Base-by-base conservation (phyloP, 2,113 vertebrate species). In the Ochotona curzoniae region DNA sequence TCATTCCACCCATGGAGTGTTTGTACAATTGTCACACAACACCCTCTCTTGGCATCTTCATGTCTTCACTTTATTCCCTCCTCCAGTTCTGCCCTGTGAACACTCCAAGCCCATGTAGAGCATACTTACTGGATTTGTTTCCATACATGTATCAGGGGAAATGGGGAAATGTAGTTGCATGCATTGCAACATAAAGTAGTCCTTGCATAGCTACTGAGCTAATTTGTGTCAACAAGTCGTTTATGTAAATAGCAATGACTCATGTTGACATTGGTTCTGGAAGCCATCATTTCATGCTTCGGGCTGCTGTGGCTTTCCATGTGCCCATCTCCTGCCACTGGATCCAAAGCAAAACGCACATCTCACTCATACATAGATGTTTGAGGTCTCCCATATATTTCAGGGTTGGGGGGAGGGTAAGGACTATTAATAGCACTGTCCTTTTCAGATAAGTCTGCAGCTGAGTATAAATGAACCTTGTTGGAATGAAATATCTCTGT, bases 401-500 rank as follows among this genome's bases (percentile, higher is more conserved):
- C 3, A 14, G 67, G 74, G 18, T 23, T 21, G 23, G 38, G 15
- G 20, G n/a, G 5, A 17, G 63, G 54, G 78, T 94, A 88, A 96
- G 97, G 78, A 94, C 87, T 94, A 95, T 75, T 97, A 95, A 94
- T 81, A 93, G 57, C 79, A 94, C 66, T 75, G 63, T 49, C 35
- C 0, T 0, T 26, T 71, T 64, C 83, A 97, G 95, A 97, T 94
- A 97, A 97, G 85, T 94, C 97, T 89, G 91, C 69, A 93, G 94
- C 85, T 95, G 97, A 97, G 97, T 97, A 96, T 93, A 96, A 97
- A 98, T 88, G 95, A 97, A 92, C 71, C 71, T 97, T 96, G 83
- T 93, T 97, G 96, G 98, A 98, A 98, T 96, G 92, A 93, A 97
- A 98, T 97, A 96, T 96, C 97, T 97, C 90, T 67, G 12, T 96